These are phyloP conservation scores for Cheirogaleus major DNA, from an alignment of 2,797 vertebrate genomes.

Conservation along the genomic window DNA sequence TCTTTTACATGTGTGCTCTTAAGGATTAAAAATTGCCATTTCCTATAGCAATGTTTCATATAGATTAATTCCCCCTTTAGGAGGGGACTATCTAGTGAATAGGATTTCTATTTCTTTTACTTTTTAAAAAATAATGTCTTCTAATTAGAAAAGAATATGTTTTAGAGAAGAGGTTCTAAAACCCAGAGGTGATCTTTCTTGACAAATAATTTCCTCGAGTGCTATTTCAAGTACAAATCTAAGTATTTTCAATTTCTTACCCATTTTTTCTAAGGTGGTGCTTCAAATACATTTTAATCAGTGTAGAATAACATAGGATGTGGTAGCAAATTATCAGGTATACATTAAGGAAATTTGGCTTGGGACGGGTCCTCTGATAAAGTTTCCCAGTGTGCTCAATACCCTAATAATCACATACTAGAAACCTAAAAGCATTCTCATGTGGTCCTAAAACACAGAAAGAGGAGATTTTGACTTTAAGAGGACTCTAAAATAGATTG, in stretches of 20 bases:
- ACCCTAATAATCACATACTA: not conserved
- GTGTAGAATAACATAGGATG: not conserved
- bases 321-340: not conserved
- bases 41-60: not conserved
- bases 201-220: conserved; percentile 23
- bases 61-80: conserved; percentile 11
- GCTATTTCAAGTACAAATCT: conserved; percentile 35
- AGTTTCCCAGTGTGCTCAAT: not conserved
- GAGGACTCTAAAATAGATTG: not conserved
- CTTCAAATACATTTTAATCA: conserved; percentile 45
- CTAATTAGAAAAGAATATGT: not conserved
- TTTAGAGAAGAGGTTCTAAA: conserved; percentile 17
- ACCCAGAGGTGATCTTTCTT: not conserved
- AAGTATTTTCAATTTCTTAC: conserved; percentile 51
- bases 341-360: not conserved
- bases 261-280: not conserved
- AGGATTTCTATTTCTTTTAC: not conserved
- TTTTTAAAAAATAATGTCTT: conserved; percentile 24
- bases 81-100: not conserved
- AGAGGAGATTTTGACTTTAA: not conserved
- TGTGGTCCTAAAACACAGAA: not conserved
- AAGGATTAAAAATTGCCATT: conserved; percentile 7
- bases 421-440: not conserved
- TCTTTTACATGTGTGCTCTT: not conserved
- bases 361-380: not conserved